Percentiles rank a stretch among this genome's conserved stretches.
These are phyloP conservation scores for Mohoua ochrocephala DNA, from an alignment of 2,113 vertebrate species.

Conservation along the genomic window DNA sequence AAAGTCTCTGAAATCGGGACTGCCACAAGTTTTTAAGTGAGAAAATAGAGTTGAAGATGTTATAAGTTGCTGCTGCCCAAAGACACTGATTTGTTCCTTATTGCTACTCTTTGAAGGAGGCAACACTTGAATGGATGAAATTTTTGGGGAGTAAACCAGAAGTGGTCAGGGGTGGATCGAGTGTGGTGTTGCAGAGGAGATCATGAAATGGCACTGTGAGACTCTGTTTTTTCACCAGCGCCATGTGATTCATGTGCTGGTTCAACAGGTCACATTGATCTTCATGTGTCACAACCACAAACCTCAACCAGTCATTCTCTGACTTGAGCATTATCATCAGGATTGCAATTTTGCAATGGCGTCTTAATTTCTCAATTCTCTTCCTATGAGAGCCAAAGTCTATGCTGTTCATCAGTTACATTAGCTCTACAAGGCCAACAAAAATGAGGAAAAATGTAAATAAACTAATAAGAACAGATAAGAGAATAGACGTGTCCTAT, in stretches of 20 bases:
- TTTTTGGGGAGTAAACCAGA: neutral
- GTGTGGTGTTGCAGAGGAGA: neutral
- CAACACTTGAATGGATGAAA: neutral
- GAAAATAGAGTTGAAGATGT: neutral
- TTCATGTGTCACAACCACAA: neutral
- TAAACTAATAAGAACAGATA: neutral
- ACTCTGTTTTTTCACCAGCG: neutral
- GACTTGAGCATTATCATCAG: neutral
- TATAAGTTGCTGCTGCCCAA: neutral
- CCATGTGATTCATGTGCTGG: neutral
- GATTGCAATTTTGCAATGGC: slow-evolving; percentile 4
- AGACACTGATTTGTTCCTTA: neutral
- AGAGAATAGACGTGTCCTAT: neutral
- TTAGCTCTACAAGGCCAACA: neutral
- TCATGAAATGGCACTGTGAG: neutral
- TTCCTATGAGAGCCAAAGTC: neutral
- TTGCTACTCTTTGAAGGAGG: neutral
- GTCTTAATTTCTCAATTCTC: slow-evolving; percentile 31
- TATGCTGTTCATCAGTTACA: neutral
- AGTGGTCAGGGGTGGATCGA: neutral
- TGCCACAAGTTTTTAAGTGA: neutral
- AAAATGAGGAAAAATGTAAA: neutral
- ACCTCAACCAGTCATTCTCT: neutral
- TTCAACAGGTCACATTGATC: neutral
- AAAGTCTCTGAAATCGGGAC: neutral